These are phyloP conservation scores for Phytoseiulus persimilis DNA, from an alignment of 2,888 invertebrate species.

Conservation along the genomic window DNA sequence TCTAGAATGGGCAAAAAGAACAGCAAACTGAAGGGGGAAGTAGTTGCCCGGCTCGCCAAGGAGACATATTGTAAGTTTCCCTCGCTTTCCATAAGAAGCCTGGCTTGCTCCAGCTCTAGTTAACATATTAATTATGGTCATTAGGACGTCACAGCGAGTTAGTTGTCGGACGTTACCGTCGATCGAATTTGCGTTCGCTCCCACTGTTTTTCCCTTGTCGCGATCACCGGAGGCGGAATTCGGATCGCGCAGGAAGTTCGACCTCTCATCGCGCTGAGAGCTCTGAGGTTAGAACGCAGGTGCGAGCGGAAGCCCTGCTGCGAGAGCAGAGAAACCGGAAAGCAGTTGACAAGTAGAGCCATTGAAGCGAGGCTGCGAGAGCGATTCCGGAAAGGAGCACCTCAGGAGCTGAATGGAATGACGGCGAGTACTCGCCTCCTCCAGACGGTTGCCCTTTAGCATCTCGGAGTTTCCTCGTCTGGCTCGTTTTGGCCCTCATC, in stretches of 20 bases:
- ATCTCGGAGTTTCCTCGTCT: not conserved
- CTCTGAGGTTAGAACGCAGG: no score
- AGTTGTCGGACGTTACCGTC: not conserved
- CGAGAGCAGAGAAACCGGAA: not conserved
- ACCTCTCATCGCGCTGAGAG: not conserved
- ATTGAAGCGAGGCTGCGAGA: no score
- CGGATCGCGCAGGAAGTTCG: not conserved
- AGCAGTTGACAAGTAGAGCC: not conserved
- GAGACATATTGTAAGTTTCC: constrained; percentile 81
- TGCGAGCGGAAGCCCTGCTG: not conserved
- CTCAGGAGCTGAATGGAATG: not conserved
- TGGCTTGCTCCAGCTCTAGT: not conserved
- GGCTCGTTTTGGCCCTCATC: not conserved
- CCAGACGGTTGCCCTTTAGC: not conserved
- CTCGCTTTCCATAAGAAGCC: no score
- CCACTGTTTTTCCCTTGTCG: not conserved
- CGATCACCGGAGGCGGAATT: not conserved
- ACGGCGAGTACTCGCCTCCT: not conserved
- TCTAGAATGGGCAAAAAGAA: constrained; percentile 80
- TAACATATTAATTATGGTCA: not conserved
- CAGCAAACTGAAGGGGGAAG: constrained; percentile 89
- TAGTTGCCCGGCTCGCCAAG: constrained; percentile 79
- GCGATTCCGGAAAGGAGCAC: not conserved
- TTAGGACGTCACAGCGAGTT: not conserved
- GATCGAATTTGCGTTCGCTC: not conserved